A percentile compares a stretch with the other conserved stretches of the same genome.
These are phyloP conservation scores for Mastacembelus armatus DNA, from an alignment of 2,797 vertebrate species.

Conservation along the genomic window DNA sequence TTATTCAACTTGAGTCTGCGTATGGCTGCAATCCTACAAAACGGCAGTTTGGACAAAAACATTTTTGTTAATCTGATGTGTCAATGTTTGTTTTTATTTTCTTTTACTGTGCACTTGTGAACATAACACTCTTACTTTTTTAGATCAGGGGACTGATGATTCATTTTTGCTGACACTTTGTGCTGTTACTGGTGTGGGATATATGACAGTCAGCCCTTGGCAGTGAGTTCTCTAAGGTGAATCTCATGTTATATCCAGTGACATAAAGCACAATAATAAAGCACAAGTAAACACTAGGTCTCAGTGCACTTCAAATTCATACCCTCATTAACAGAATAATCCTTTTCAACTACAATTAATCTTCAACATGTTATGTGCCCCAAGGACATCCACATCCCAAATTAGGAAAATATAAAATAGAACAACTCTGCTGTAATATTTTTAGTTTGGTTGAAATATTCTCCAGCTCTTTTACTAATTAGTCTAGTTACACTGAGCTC, in stretches of 20 bases:
- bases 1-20: conserved; percentile 62
- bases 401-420: conserved; percentile 10
- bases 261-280: conserved; percentile 44
- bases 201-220: conserved; percentile 68
- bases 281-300: conserved; percentile 42
- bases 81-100: conserved; percentile 40
- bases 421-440: conserved; percentile 9
- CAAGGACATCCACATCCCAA: conserved; percentile 9
- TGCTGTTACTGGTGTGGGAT: conserved; percentile 40
- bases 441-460: conserved; percentile 1
- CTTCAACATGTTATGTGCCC: neutral
- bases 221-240: conserved; percentile 56
- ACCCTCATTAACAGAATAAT: conserved; percentile 26
- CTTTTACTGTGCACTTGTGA: conserved; percentile 50
- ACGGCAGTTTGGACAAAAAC: conserved; percentile 81
- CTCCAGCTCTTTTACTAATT: conserved; percentile 6
- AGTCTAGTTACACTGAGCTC: neutral
- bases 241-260: conserved; percentile 37
- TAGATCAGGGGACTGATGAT: conserved; percentile 16
- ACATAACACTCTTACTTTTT: conserved; percentile 44
- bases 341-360: conserved; percentile 1
- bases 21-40: conserved; percentile 89
- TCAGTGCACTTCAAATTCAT: conserved; percentile 11
- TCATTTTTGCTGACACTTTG: conserved; percentile 29
- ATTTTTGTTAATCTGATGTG: conserved; percentile 39